A percentile compares a stretch with the other conserved stretches of the same genome.
phyloP scores from a whole-genome alignment of 2,888 invertebrate genomes.

The Cremastinae sp. region DNA sequence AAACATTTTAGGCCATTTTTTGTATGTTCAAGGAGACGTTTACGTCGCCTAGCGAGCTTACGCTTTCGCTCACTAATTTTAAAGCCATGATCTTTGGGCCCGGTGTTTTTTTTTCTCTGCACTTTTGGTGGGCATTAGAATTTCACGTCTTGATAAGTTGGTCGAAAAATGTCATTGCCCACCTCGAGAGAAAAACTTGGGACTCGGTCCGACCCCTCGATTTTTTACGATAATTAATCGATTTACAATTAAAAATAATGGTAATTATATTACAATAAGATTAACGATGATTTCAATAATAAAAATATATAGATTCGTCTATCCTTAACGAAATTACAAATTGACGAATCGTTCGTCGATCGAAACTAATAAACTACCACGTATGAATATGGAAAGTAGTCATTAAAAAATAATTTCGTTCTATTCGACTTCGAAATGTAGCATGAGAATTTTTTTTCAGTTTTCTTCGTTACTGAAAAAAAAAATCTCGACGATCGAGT shows the following conservation, averaged over 20 bases:
- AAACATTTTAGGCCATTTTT: constrained; percentile 48
- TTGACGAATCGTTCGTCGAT: constrained; percentile 7
- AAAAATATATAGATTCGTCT: constrained; percentile 9
- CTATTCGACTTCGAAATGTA: constrained; percentile 1
- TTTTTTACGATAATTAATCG: constrained; percentile 13
- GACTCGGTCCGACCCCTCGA: constrained; percentile 38
- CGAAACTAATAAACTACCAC: background rate
- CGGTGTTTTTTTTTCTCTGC: constrained; percentile 22
- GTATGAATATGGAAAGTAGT: constrained; percentile 22
- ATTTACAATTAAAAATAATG: constrained; percentile 15
- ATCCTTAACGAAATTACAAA: background rate
- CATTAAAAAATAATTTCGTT: background rate
- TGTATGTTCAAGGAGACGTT: constrained; percentile 20
- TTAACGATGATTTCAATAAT: constrained; percentile 1
- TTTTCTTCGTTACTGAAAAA: background rate
- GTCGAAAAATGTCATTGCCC: constrained; percentile 15
- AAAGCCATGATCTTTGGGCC: constrained; percentile 63
- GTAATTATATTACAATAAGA: constrained; percentile 12
- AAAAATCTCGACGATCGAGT: background rate
- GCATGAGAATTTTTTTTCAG: background rate
- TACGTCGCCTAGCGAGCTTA: constrained; percentile 9
- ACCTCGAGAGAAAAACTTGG: constrained; percentile 37
- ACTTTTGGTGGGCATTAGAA: background rate
- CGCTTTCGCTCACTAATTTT: constrained; percentile 37
- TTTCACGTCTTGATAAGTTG: background rate